Base-by-base conservation (phyloP, 2,113 vertebrate species). In the Poeciliopsis turrubarensis region DNA sequence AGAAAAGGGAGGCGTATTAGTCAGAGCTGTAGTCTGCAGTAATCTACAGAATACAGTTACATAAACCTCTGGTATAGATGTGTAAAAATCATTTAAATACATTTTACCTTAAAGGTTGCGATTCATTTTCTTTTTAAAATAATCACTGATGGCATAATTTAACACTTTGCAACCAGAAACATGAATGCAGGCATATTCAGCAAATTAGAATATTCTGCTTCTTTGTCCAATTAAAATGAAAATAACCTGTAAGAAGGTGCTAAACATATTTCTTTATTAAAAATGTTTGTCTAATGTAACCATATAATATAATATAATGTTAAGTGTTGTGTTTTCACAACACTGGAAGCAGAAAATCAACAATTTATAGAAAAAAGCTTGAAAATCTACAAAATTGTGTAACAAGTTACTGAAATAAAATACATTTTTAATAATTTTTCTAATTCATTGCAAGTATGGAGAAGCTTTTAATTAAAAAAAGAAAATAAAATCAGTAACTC, bases 1-100 rank as follows among this genome's bases (percentile, higher is more conserved):
- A 90, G 78, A 87, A 86, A 81, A 90, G 85, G 90, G 90, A 87
- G 86, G 83, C 13, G 0, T 65, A 86, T 91, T 87, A 91, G 89
- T 88, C 25, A 65, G 72, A 89, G 84, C 77, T 79, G 72, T 75
- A 72, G 73, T 71, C 71, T 81, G 83, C 63, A 86, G 70, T 60
- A 34, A 86, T 83, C 88, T 79, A 86, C 82, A 88, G 78, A 85
- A 79, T 83, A 86, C 78, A 72, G 57, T 84, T 81, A 84, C 19
- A 77, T 86, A 77, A 47, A 47, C 44, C 14, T 19, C 17, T 47
- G 44, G 44, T 2, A 47, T 5, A 47, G 17, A 47, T 47, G 44
- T 47, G 44, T 22, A 19, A 47, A 47, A 47, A 19, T 5, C 44
- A 47, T 15, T 47, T 17, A 47, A 2, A 47, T 47, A 47, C 1